These are phyloP conservation scores for Cataglyphis albicans DNA, from an alignment of 2,888 invertebrate genomes.

Conservation along the genomic window DNA sequence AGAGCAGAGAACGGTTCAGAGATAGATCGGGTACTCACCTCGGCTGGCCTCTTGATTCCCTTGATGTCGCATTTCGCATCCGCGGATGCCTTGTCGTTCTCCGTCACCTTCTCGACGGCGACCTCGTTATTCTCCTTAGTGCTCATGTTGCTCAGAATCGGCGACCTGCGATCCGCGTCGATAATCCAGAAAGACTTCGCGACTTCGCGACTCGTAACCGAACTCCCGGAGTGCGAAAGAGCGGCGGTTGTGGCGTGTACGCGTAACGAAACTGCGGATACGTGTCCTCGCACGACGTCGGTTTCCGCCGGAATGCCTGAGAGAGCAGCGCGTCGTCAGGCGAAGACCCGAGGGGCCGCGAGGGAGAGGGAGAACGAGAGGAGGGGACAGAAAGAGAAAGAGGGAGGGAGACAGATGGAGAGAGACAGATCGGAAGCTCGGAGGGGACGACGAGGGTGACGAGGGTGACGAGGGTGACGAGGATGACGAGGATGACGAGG, in stretches of 20 bases:
- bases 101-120: slow-evolving; percentile 93
- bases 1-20: not conserved
- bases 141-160: slow-evolving; percentile 88
- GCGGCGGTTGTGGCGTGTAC: slow-evolving; percentile 61
- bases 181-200: slow-evolving; percentile 56
- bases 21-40: slow-evolving; percentile 89
- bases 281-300: slow-evolving; percentile 84
- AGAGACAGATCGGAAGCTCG: no score
- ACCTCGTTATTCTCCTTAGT: slow-evolving; percentile 95
- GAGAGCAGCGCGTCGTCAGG: slow-evolving; percentile 83
- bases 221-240: slow-evolving; percentile 61
- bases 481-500: not conserved
- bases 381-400: slow-evolving; percentile 55
- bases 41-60: slow-evolving; percentile 95
- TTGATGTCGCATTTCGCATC: slow-evolving; percentile 94
- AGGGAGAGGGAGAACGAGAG: slow-evolving; percentile 54
- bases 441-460: not conserved
- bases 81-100: slow-evolving; percentile 90
- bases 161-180: slow-evolving; percentile 64
- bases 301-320: slow-evolving; percentile 85
- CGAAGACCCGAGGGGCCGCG: slow-evolving; percentile 76
- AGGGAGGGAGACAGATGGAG: slow-evolving; percentile 42
- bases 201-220: slow-evolving; percentile 50
- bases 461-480: not conserved
- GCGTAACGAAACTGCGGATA: slow-evolving; percentile 69